Conservation (phyloP, 2,888 invertebrate genomes). For the Spodoptera picta region DNA sequence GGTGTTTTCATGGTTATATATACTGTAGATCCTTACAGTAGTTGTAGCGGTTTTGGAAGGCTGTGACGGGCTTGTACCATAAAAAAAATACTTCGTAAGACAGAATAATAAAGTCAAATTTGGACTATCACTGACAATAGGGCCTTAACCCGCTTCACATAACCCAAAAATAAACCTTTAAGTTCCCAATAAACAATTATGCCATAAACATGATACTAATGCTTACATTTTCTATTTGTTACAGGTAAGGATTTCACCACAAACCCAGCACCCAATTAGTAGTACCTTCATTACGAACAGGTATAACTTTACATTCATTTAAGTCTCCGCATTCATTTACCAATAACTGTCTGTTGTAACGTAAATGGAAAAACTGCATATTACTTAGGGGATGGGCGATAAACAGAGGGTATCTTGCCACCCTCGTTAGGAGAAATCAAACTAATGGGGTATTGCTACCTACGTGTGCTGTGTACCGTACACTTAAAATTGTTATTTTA, state of each 20-base stretch:
- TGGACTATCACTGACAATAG: no score
- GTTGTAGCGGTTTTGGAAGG: no score
- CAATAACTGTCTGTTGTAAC: constrained; percentile 28
- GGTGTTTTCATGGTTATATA: no score
- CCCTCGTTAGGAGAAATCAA: constrained; percentile 50
- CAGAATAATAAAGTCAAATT: no score
- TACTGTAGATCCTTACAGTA: no score
- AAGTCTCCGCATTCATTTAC: constrained; percentile 14
- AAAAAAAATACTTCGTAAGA: no score
- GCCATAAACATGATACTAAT: constrained; percentile 16
- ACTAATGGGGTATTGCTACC: constrained; percentile 43
- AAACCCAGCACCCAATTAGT: constrained; percentile 18
- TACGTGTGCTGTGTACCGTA: constrained; percentile 2
- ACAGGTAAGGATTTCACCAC: constrained; percentile 57
- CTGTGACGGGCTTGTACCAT: no score
- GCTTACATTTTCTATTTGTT: constrained; percentile 51
- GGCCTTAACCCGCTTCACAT: background rate
- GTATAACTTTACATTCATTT: constrained; percentile 43
- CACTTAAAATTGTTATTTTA: constrained; percentile 31
- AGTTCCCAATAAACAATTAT: background rate
- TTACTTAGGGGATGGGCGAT: constrained; percentile 52
- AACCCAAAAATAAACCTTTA: background rate
- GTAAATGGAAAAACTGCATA: constrained; percentile 48
- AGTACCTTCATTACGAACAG: constrained; percentile 28
- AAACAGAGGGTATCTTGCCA: constrained; percentile 50